phyloP scores from a whole-genome alignment of 2,888 invertebrate genomes.

The Dolichomitus sp. region DNA sequence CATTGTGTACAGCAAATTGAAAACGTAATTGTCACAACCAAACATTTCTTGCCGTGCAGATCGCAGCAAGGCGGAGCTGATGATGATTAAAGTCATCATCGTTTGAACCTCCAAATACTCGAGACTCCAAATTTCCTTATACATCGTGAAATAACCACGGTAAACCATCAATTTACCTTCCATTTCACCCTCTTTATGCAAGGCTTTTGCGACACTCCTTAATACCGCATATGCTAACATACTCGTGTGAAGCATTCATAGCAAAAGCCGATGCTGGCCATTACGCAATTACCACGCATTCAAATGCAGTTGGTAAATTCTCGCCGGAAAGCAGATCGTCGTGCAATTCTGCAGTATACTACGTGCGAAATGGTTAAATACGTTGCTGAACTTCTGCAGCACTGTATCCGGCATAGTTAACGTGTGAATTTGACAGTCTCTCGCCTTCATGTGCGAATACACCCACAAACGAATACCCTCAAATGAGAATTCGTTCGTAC shows the following conservation, averaged over 20 bases:
- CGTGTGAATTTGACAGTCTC: conserved; percentile 20
- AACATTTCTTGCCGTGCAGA: no score
- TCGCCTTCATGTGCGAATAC: neutral
- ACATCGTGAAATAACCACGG: neutral
- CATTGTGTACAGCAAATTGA: no score
- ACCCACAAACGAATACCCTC: neutral
- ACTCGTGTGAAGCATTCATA: neutral
- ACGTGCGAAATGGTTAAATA: conserved; percentile 39
- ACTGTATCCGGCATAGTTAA: neutral
- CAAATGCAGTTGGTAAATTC: conserved; percentile 26
- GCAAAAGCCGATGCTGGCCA: conserved; percentile 4
- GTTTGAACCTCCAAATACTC: neutral
- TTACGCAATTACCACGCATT: conserved; percentile 37
- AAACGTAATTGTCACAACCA: no score
- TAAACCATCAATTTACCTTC: neutral
- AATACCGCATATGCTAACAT: neutral
- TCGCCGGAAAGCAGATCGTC: conserved; percentile 36
- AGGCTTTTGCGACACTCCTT: neutral
- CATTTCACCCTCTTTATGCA: neutral
- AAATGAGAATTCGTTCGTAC: conserved; percentile 18
- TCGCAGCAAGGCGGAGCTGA: no score
- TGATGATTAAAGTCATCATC: neutral
- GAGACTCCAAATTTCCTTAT: neutral
- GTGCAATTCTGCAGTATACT: conserved; percentile 6
- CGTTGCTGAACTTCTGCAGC: conserved; percentile 25